Percentiles rank a stretch among this genome's conserved stretches.
Conservation (phyloP, 1,140 invertebrate genomes). For the Anoplophora glabripennis region DNA sequence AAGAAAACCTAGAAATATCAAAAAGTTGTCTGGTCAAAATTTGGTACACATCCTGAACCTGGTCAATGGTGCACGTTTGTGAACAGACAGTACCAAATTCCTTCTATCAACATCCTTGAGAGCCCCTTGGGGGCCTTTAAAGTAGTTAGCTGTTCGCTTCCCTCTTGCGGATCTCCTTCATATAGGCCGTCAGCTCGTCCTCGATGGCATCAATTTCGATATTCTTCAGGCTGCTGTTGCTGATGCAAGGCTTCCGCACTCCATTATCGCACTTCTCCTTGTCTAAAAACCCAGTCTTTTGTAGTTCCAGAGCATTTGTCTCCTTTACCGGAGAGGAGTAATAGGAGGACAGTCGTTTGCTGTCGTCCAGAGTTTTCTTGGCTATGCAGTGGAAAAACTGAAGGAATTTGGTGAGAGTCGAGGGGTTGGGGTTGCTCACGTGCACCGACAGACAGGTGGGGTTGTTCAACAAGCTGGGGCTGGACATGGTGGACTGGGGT, state of each 20-base stretch:
- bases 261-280: not conserved
- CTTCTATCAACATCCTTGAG: no score
- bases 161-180: constrained; percentile 41
- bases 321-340: constrained; percentile 18
- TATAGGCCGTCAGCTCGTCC: constrained; percentile 49
- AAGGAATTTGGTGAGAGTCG: constrained; percentile 16
- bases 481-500: not conserved
- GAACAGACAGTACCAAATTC: no score
- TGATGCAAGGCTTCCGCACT: constrained; percentile 35
- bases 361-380: constrained; percentile 23
- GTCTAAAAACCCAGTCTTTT: constrained; percentile 7
- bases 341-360: constrained; percentile 13
- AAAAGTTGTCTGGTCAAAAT: no score
- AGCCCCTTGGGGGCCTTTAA: no score
- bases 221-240: constrained; percentile 50
- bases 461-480: constrained; percentile 6
- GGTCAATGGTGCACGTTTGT: no score
- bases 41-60: no score
- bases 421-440: constrained; percentile 4
- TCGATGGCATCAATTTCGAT: constrained; percentile 46
- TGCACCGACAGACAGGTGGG: constrained; percentile 21
- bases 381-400: constrained; percentile 28
- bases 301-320: constrained; percentile 6
- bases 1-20: no score
- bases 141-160: constrained; percentile 16